phyloP scores from a whole-genome alignment of 2,113 vertebrate species.

The Labeo rohita region DNA sequence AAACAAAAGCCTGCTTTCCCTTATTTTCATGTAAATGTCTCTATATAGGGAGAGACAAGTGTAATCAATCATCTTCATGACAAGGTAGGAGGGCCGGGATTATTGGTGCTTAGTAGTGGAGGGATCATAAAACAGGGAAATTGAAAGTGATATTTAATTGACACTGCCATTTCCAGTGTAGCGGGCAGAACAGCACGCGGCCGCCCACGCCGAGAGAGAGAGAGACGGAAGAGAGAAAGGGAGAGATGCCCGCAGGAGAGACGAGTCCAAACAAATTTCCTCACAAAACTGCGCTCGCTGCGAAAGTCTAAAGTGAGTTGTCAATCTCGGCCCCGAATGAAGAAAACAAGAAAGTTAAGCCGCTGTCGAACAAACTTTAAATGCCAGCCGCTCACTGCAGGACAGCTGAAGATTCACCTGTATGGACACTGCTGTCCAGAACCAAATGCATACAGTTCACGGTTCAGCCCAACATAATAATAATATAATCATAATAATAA shows the following conservation, averaged over 20 bases:
- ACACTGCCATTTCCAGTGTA: conserved; percentile 81
- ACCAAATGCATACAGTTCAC: too few species aligned
- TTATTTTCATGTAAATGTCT: conserved; percentile 88
- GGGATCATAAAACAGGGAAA: conserved; percentile 88
- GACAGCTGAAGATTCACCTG: background rate
- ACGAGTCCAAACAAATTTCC: conserved; percentile 68
- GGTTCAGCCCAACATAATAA: background rate
- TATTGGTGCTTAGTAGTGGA: conserved; percentile 85
- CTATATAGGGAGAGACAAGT: conserved; percentile 79
- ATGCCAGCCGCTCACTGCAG: conserved; percentile 55
- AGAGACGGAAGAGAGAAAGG: background rate
- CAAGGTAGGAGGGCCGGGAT: conserved; percentile 83
- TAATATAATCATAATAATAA: background rate
- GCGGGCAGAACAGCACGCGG: conserved; percentile 58
- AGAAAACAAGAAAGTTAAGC: conserved; percentile 62
- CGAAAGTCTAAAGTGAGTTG: conserved; percentile 67
- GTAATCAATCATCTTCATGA: conserved; percentile 88
- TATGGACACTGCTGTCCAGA: background rate
- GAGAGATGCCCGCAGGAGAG: conserved; percentile 27
- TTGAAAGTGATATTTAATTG: conserved; percentile 89
- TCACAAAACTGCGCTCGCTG: conserved; percentile 64
- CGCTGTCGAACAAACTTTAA: conserved; percentile 51
- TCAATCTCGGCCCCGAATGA: conserved; percentile 71
- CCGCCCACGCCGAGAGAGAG: conserved; percentile 38
- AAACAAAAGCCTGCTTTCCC: conserved; percentile 81